Percentiles rank a stretch among this genome's conserved stretches.
phyloP scores from a whole-genome alignment of 2,797 vertebrate species.

The Crenichthys baileyi region DNA sequence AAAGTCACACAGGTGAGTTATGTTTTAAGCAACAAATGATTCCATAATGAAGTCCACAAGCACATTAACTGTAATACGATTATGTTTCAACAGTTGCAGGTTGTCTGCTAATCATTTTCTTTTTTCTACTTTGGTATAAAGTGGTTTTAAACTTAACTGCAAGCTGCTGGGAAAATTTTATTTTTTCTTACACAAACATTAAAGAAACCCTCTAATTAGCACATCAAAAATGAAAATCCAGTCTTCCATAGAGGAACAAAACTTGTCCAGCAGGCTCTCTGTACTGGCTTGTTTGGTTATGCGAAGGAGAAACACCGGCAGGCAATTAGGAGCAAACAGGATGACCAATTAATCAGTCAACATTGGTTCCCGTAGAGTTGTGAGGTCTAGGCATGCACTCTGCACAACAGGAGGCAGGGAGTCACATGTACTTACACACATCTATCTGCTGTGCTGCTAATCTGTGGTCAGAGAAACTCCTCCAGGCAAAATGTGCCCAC shows the following conservation, averaged over 20 bases:
- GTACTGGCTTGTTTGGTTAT: background rate
- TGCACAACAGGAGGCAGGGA: background rate
- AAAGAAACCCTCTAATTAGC: constrained; percentile 2
- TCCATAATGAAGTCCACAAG: background rate
- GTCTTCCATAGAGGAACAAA: constrained; percentile 5
- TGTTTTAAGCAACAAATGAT: background rate
- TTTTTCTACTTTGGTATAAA: constrained; percentile 7
- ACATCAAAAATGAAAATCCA: constrained; percentile 9
- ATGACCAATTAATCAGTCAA: constrained; percentile 23
- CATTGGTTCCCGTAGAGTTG: constrained; percentile 11
- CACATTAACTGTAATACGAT: background rate
- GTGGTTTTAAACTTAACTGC: background rate
- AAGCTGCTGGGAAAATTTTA: background rate
- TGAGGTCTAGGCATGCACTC: background rate
- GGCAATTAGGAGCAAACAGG: constrained; percentile 9
- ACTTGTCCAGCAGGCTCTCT: constrained; percentile 5
- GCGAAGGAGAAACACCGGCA: constrained; percentile 13
- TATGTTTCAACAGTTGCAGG: background rate
- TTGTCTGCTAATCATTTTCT: constrained; percentile 27
- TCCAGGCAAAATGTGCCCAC: background rate
- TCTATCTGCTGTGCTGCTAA: background rate
- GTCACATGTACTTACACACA: constrained; percentile 4
- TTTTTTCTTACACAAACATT: background rate
- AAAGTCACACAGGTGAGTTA: background rate
- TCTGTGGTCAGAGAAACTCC: background rate